phyloP scores from a whole-genome alignment of 2,113 vertebrate genomes.

The Geothlypis trichas region DNA sequence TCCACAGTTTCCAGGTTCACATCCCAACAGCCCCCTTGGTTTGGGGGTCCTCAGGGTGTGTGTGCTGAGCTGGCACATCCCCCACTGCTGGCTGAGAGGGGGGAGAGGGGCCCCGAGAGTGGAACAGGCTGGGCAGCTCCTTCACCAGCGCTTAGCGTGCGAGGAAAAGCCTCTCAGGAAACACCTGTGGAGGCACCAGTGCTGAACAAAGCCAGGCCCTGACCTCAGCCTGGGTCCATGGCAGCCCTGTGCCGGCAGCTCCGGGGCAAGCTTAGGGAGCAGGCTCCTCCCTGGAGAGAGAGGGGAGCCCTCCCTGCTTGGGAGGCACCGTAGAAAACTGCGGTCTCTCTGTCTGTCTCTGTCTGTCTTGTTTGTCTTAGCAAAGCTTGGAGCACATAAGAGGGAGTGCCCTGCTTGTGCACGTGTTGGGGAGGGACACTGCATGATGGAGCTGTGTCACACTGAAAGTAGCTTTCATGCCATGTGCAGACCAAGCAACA shows the following conservation, averaged over 20 bases:
- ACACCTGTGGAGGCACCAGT: background rate
- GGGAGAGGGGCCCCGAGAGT: background rate
- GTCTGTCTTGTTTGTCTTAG: background rate
- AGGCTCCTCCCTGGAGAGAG: background rate
- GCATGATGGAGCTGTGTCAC: background rate
- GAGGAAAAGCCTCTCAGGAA: conserved; percentile 10
- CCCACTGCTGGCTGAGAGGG: background rate
- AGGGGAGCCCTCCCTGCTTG: background rate
- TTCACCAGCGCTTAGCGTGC: fast-evolving
- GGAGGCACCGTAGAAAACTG: background rate
- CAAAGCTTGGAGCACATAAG: background rate
- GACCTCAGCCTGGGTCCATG: background rate
- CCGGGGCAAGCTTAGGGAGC: background rate
- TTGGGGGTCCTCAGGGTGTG: background rate
- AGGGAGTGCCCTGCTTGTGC: background rate
- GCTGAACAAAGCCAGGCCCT: background rate
- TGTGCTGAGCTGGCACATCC: background rate
- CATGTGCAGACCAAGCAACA: background rate
- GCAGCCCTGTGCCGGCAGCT: background rate
- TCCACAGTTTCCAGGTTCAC: background rate
- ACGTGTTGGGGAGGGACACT: fast-evolving
- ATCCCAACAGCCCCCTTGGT: fast-evolving
- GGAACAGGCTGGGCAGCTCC: background rate
- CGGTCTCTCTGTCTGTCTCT: background rate
- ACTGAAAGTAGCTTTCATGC: background rate